These are phyloP conservation scores for Perithous albicinctus DNA, from an alignment of 2,888 invertebrate genomes.

Conservation along the genomic window DNA sequence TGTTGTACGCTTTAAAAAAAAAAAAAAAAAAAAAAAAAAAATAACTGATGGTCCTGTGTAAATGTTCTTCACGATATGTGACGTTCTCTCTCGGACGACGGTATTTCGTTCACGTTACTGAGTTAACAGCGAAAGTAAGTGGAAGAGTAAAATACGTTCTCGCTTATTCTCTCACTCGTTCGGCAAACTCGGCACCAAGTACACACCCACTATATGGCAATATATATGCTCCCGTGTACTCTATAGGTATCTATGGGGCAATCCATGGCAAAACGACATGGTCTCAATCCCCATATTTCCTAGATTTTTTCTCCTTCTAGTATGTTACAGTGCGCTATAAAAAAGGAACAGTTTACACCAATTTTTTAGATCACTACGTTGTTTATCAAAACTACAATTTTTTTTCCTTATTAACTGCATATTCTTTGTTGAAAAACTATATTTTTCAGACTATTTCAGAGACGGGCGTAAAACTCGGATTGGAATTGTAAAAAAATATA, in stretches of 20 bases:
- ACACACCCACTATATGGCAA: neutral
- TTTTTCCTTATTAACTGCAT: too few species aligned
- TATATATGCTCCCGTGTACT: neutral
- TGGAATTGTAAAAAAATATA: too few species aligned
- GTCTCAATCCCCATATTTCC: too few species aligned
- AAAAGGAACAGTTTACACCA: too few species aligned
- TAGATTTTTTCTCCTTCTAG: too few species aligned
- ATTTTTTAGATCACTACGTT: too few species aligned
- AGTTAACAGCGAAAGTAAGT: slow-evolving; percentile 8
- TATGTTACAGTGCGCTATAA: too few species aligned
- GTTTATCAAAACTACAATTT: too few species aligned
- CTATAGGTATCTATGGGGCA: neutral
- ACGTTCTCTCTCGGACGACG: neutral
- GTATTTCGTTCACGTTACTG: slow-evolving; percentile 36
- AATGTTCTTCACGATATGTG: neutral
- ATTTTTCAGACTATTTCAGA: too few species aligned
- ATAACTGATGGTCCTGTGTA: neutral
- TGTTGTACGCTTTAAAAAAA: neutral
- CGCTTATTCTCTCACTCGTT: slow-evolving; percentile 44
- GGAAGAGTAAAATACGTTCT: slow-evolving; percentile 45
- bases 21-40: too few species aligned
- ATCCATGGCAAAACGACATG: neutral
- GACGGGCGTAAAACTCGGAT: too few species aligned
- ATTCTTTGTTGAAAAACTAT: too few species aligned
- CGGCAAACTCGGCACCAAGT: slow-evolving; percentile 57